Evolutionary conservation across 1,140 invertebrate species (phyloP).

Genomic region (Wasmannia auropunctata): DNA sequence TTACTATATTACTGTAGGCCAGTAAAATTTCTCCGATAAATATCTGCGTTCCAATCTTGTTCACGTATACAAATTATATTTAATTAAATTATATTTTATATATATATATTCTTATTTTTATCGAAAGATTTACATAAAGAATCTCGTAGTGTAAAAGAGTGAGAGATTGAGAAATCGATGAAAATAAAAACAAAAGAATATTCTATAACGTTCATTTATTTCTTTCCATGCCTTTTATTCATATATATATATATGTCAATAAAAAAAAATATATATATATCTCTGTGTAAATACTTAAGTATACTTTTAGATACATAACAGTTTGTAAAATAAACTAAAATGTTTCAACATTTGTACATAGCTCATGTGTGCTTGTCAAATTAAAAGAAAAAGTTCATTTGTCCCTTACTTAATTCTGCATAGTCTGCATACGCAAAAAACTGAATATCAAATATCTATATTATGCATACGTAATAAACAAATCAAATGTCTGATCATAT

Average conservation of each 20-base stretch:
- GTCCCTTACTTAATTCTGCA: not conserved
- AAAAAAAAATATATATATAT: not conserved
- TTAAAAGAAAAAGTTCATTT: not conserved
- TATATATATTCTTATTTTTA: constrained; percentile 37
- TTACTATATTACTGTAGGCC: constrained; percentile 15
- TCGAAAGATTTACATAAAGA: constrained; percentile 22
- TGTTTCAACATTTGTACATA: not conserved
- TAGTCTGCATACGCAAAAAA: not conserved
- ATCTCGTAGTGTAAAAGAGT: not conserved
- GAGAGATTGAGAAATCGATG: not conserved
- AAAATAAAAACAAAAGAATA: constrained; percentile 23
- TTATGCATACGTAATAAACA: no score
- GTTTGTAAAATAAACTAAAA: not conserved
- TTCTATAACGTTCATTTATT: not conserved
- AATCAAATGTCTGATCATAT: no score
- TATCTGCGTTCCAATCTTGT: not conserved
- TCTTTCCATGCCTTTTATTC: not conserved
- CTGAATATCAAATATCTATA: not conserved
- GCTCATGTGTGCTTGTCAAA: not conserved
- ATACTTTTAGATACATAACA: not conserved
- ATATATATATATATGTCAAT: not conserved
- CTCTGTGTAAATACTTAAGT: not conserved
- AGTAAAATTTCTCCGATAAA: not conserved
- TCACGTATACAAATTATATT: not conserved
- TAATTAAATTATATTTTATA: constrained; percentile 49